Evolutionary conservation across 2,797 vertebrate genomes (phyloP).

Genomic region (Tokudaia tokunoshimensis): DNA sequence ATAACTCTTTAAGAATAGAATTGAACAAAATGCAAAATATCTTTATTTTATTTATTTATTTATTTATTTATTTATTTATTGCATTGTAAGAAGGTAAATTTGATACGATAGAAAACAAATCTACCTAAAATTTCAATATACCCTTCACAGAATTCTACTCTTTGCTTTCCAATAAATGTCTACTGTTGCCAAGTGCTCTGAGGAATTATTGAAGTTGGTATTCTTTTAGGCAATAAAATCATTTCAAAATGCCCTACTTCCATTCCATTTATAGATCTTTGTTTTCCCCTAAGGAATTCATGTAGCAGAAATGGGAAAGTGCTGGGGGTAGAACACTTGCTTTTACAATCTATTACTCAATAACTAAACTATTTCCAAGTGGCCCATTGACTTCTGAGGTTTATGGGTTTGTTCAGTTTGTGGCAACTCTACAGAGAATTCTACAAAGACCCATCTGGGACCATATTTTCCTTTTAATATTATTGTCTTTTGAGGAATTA

Average conservation of each 20-base stretch:
- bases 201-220: background rate
- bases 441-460: conserved; percentile 48
- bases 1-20: conserved; percentile 38
- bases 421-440: conserved; percentile 8
- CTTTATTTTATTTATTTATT: too few relatives aligned
- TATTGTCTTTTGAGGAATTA: conserved; percentile 14
- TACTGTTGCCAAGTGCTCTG: background rate
- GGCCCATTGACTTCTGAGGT: conserved; percentile 63
- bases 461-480: conserved; percentile 32
- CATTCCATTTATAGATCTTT: conserved; percentile 7
- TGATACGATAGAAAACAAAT: background rate
- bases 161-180: conserved; percentile 4
- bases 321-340: background rate
- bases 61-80: background rate
- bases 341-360: conserved; percentile 52
- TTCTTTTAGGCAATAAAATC: conserved; percentile 48
- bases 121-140: background rate
- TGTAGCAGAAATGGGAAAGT: conserved; percentile 48
- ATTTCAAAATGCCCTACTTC: background rate
- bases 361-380: conserved; percentile 66
- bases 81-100: conserved; percentile 25
- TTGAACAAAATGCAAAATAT: background rate
- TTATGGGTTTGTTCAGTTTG: conserved; percentile 56
- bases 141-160: background rate
- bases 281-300: conserved; percentile 51